Base-by-base conservation (phyloP, 2,888 invertebrate genomes). In the Patella pellucida region DNA sequence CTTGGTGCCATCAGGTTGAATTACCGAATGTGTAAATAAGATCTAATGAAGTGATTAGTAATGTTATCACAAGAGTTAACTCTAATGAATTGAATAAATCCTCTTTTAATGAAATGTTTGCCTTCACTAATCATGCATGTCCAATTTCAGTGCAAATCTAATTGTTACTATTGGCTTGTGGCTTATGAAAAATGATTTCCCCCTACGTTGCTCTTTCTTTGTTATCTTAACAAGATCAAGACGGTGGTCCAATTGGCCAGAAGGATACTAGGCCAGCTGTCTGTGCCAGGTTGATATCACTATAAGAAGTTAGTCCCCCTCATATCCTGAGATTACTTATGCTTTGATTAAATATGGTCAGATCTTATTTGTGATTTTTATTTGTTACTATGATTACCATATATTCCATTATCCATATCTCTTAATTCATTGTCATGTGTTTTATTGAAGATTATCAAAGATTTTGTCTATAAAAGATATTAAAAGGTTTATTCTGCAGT, bases 151-250 rank as follows among this genome's bases (percentile, higher is more conserved):
- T 19, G 19, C 62, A 19, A 62, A 62, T 62, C 62, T 62, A 62
- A 62, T 62, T 62, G 19, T 62, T 23, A 15, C 62, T 23, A 62
- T 62, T 62, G 62, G 19, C 62, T 62, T 62, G 62, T 62, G 62
- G 62, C 62, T 62, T 62, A 62, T 23, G 62, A 19, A 62, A 14
- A 15, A 62, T 16, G 23, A 62, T 23, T 23, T 23, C 23, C 62
- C 62, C 23, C 62, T 62, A 19, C 23, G 12, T 62, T 62, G 19
- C 41, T 23, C 12, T 14, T 62, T 23, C 62, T 62, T 62, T 62
- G 62, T 62, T 62, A 62, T 62, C 62, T 62, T 62, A 62, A 62
- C 23, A 62, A 62, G 62, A 62, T 62, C 62, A 62, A 62, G 23
- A 23, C 23, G 62, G 62, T 62, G 12, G 62, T 23, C 19, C 19